phyloP scores from a whole-genome alignment of 2,797 vertebrate genomes.

The Sus cebifrons region DNA sequence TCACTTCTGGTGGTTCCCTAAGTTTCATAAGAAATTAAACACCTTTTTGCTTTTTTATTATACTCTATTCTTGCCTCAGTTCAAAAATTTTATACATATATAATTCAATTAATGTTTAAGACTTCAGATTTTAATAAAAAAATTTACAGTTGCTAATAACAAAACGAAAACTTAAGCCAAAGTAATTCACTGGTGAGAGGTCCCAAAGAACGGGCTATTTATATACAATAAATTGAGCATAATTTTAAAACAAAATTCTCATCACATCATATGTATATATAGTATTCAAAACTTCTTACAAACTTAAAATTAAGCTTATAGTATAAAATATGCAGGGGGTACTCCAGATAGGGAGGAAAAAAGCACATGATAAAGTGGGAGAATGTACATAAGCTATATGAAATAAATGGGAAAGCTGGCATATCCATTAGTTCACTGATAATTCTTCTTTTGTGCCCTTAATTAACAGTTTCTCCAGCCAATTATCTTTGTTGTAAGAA shows the following conservation, averaged over 20 bases:
- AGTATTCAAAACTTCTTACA: conserved; percentile 34
- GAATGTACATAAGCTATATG: neutral
- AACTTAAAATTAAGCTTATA: conserved; percentile 8
- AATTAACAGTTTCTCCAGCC: conserved; percentile 47
- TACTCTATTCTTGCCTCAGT: neutral
- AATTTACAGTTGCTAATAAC: conserved; percentile 54
- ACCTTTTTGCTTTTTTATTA: neutral
- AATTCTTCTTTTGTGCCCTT: conserved; percentile 24
- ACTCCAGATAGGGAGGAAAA: neutral
- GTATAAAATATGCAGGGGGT: neutral
- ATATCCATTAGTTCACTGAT: conserved; percentile 1
- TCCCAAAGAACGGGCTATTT: conserved; percentile 16
- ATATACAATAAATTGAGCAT: conserved; percentile 42
- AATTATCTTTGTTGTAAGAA: conserved; percentile 46
- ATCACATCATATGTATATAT: neutral
- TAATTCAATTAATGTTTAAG: conserved; percentile 45
- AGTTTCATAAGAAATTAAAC: conserved; percentile 51
- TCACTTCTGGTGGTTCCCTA: neutral
- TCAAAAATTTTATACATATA: conserved; percentile 3
- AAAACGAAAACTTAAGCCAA: conserved; percentile 57
- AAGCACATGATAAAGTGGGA: neutral
- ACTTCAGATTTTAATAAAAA: conserved; percentile 61
- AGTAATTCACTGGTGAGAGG: conserved; percentile 30
- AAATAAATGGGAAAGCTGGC: conserved; percentile 25
- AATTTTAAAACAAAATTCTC: conserved; percentile 65